A percentile compares a stretch with the other conserved stretches of the same genome.
Conservation (phyloP, 2,113 vertebrate genomes). For the Hippocampus comes region DNA sequence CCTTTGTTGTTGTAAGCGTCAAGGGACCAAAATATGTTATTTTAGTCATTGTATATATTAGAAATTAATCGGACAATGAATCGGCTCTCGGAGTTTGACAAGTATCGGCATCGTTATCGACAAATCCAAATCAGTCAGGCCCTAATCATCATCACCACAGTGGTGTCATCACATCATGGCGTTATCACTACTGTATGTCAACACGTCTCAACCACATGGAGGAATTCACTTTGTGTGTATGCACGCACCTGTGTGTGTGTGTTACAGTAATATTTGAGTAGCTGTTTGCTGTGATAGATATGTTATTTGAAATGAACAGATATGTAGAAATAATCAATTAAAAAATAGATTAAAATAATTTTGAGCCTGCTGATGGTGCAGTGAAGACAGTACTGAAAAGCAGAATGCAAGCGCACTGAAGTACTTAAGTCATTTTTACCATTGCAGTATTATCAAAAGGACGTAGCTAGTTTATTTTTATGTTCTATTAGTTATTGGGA, state of each 20-base stretch:
- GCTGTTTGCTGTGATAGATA: neutral
- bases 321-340: neutral
- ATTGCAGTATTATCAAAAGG: neutral
- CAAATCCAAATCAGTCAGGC: too few relatives aligned
- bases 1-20: too few relatives aligned
- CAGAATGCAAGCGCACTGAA: neutral
- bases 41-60: too few relatives aligned
- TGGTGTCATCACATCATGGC: neutral
- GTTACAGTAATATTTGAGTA: neutral
- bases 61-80: too few relatives aligned
- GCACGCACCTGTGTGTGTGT: neutral
- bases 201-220: constrained; percentile 31
- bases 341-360: neutral
- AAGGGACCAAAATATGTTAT: too few relatives aligned
- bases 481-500: neutral
- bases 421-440: neutral
- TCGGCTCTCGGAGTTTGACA: too few relatives aligned
- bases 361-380: neutral
- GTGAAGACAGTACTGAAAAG: neutral
- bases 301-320: neutral
- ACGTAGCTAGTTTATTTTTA: neutral
- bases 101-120: too few relatives aligned
- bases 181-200: neutral
- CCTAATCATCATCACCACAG: neutral
- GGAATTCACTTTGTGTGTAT: constrained; percentile 32